Evolutionary conservation across 1,140 invertebrate genomes (phyloP).

Genomic region (Papilio xuthus): DNA sequence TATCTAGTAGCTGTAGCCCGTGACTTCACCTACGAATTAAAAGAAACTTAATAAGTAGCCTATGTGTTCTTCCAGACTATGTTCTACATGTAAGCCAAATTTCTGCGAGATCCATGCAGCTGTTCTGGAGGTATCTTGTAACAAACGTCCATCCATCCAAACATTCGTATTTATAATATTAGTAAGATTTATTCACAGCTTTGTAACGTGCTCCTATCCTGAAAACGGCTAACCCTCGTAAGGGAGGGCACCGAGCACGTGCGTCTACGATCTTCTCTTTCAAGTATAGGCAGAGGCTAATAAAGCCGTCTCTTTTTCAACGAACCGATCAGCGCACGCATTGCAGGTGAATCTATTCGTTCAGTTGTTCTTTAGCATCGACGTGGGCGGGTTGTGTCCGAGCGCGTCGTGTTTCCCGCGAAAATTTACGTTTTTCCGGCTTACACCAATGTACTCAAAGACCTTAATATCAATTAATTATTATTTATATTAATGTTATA

Average conservation of each 20-base stretch:
- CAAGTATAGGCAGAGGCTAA: conserved; percentile 25
- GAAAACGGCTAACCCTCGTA: conserved; percentile 64
- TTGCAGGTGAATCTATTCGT: conserved; percentile 71
- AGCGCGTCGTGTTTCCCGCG: conserved; percentile 63
- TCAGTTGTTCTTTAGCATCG: conserved; percentile 63
- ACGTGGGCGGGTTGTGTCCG: conserved; percentile 59
- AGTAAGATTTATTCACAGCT: conserved; percentile 70
- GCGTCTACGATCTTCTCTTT: conserved; percentile 54
- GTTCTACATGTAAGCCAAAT: too few species aligned
- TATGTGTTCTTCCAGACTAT: too few species aligned
- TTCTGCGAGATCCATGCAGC: too few species aligned
- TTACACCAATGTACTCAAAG: not conserved
- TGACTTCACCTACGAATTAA: too few species aligned
- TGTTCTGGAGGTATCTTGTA: too few species aligned
- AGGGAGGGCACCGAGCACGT: conserved; percentile 65
- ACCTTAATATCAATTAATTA: not conserved
- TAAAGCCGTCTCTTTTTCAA: conserved; percentile 51
- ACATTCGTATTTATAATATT: too few species aligned
- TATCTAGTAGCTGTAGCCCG: too few species aligned
- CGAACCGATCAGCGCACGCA: conserved; percentile 74
- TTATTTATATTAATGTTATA: not conserved
- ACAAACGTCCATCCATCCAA: too few species aligned
- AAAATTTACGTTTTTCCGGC: conserved; percentile 66
- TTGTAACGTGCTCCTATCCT: conserved; percentile 73
- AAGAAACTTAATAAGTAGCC: too few species aligned